Conservation (phyloP, 2,888 invertebrate species). For the Philhelius pedissequus region DNA sequence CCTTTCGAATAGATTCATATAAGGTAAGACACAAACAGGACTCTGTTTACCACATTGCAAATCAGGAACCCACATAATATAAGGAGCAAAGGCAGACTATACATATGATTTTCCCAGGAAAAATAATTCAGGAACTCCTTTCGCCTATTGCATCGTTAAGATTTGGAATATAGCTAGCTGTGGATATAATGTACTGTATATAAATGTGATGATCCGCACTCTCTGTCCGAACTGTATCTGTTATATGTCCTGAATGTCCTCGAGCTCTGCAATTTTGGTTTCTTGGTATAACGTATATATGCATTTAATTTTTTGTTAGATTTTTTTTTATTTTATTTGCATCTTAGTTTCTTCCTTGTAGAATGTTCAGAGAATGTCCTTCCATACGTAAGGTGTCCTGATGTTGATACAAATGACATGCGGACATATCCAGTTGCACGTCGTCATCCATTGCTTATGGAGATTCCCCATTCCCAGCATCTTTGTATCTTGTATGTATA, state of each 20-base stretch:
- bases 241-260: conserved; percentile 29
- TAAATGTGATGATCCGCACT: conserved; percentile 55
- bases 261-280: conserved; percentile 57
- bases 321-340: background rate
- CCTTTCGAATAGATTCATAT: background rate
- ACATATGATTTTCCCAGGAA: conserved; percentile 4
- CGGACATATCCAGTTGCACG: conserved; percentile 55
- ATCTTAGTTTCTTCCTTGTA: conserved; percentile 21
- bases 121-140: conserved; percentile 41
- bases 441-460: conserved; percentile 17
- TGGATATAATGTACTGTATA: background rate
- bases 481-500: background rate
- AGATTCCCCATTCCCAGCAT: background rate
- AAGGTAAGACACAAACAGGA: conserved; percentile 1
- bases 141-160: conserved; percentile 47
- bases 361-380: conserved; percentile 25
- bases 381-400: conserved; percentile 56
- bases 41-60: conserved; percentile 46
- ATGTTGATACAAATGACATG: conserved; percentile 63
- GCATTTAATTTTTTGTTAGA: background rate
- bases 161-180: background rate
- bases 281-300: conserved; percentile 29
- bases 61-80: conserved; percentile 31
- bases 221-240: conserved; percentile 22
- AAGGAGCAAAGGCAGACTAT: conserved; percentile 13